phyloP scores from a whole-genome alignment of 2,888 invertebrate genomes.

The Andrena dorsata region DNA sequence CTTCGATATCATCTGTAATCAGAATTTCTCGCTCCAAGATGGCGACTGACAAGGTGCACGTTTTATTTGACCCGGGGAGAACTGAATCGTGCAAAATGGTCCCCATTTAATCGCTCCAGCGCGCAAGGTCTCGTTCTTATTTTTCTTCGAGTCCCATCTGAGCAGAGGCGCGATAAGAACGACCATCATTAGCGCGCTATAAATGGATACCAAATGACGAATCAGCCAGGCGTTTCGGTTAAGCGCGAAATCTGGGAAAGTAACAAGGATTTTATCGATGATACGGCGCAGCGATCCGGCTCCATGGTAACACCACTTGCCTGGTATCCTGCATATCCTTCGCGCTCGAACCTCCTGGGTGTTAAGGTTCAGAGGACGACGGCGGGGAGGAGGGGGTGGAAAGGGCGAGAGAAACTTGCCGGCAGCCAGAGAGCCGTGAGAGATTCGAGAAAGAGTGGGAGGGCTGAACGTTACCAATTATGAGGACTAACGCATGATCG shows the following conservation, averaged over 20 bases:
- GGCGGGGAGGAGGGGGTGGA: neutral
- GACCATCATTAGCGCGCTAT: conserved; percentile 25
- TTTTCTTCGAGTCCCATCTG: neutral
- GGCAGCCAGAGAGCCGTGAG: conserved; percentile 36
- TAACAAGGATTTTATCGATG: conserved; percentile 63
- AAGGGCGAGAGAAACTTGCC: conserved; percentile 35
- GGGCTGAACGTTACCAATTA: conserved; percentile 74
- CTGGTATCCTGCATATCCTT: conserved; percentile 33
- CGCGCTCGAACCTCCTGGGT: conserved; percentile 23
- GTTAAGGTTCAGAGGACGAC: conserved; percentile 33
- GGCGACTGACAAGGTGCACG: neutral
- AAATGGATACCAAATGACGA: conserved; percentile 45
- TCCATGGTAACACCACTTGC: conserved; percentile 63
- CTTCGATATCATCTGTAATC: neutral
- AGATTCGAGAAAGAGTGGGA: conserved; percentile 29
- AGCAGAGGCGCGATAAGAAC: neutral
- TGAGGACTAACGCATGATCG: conserved; percentile 76
- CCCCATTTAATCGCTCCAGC: conserved; percentile 17
- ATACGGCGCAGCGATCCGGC: conserved; percentile 16
- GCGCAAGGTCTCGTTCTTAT: neutral
- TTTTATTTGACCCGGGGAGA: neutral
- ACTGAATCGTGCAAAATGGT: neutral
- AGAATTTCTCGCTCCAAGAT: neutral
- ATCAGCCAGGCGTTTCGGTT: conserved; percentile 60
- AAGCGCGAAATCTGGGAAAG: conserved; percentile 58